phyloP scores from a whole-genome alignment of 2,888 invertebrate species.

The Sminthurinus aureus region DNA sequence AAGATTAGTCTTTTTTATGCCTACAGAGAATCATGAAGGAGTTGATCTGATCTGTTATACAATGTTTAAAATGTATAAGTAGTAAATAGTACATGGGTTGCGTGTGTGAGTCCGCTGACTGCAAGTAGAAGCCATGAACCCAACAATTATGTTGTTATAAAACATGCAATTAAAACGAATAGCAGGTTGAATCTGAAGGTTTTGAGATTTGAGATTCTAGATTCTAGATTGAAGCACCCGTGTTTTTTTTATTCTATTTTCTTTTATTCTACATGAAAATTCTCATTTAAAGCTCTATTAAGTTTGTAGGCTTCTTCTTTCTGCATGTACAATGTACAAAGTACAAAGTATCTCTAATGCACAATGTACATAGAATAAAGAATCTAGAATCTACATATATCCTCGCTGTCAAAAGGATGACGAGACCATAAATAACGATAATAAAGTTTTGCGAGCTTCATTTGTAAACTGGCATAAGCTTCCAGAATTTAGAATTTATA shows the following conservation, averaged over 20 bases:
- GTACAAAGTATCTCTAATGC: background rate
- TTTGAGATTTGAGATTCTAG: background rate
- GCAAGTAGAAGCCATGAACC: slow-evolving; percentile 29
- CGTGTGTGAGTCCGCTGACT: background rate
- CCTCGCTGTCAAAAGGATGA: slow-evolving; percentile 12
- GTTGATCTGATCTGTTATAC: background rate
- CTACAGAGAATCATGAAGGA: background rate
- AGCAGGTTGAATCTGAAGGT: background rate
- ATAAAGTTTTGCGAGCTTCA: slow-evolving; percentile 22
- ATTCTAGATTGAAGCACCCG: background rate
- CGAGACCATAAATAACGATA: slow-evolving; percentile 28
- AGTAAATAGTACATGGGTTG: background rate
- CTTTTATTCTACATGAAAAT: background rate
- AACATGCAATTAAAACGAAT: slow-evolving; percentile 32
- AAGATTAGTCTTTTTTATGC: background rate
- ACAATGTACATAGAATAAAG: background rate
- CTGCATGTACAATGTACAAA: background rate
- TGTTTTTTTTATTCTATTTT: background rate
- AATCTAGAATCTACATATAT: background rate
- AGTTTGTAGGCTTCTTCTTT: background rate
- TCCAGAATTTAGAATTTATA: background rate
- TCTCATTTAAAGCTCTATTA: slow-evolving; percentile 1
- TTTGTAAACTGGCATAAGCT: background rate
- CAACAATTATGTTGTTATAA: slow-evolving; percentile 33
- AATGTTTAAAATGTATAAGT: too few relatives aligned